phyloP scores from a whole-genome alignment of 2,797 vertebrate genomes.

The Platyrinchus mystaceus region DNA sequence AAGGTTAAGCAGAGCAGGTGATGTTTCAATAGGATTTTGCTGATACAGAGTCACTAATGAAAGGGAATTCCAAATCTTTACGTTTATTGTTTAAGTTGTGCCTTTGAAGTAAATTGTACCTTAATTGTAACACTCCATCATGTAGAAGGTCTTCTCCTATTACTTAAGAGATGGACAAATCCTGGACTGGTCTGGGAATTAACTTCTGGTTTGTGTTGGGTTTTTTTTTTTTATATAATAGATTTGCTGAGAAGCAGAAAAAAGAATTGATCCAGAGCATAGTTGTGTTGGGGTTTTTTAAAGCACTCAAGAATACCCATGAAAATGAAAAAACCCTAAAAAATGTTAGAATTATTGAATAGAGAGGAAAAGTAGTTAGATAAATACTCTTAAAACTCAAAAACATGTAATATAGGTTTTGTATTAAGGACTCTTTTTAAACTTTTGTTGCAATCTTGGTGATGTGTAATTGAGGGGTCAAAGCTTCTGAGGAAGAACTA shows the following conservation, averaged over 20 bases:
- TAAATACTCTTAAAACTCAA: background rate
- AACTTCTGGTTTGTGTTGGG: background rate
- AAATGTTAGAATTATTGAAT: background rate
- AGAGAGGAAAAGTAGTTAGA: background rate
- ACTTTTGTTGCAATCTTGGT: background rate
- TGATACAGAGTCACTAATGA: background rate
- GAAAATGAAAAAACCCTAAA: background rate
- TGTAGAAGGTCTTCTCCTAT: background rate
- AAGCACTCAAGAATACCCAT: background rate
- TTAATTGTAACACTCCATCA: background rate
- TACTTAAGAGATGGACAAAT: background rate
- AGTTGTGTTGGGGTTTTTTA: background rate
- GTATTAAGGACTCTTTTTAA: background rate
- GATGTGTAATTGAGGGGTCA: background rate
- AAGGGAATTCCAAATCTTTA: background rate
- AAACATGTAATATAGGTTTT: background rate
- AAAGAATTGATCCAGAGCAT: background rate
- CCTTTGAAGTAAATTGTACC: background rate
- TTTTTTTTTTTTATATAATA: background rate
- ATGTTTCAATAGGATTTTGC: background rate
- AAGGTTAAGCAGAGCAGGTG: background rate
- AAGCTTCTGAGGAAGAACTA: background rate
- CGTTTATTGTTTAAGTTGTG: background rate
- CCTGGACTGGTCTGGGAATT: background rate
- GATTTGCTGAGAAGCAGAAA: background rate